Evolutionary conservation across 53 echinoderm and acorn worm genomes (phyloP), one percentile per base, ranked within the genome.

Genomic region (Crossaster papposus): DNA sequence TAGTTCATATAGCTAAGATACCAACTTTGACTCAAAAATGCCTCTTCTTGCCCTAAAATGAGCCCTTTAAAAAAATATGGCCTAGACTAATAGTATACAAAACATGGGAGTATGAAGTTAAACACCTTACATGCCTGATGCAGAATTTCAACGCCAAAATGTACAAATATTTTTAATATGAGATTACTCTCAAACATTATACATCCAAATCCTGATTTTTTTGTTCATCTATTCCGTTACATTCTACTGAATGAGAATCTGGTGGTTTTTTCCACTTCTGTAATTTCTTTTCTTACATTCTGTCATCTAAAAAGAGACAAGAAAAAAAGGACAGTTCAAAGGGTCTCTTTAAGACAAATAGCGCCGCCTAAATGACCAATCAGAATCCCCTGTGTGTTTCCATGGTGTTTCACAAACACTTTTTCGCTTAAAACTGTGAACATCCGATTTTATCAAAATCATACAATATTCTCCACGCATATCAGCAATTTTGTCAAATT

Each of bases 401-500:
- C 44, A 9, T 44, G 44, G 44, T 44, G 44, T 20, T 62, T 62
- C 18, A 62, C 17, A 79, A 44, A 31, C 31, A 26, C 29, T 71
- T 71, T 8, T 28, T 79, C 29, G 29, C 79, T 80, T 80, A 32
- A 68, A 58, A 23, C 4, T 11, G 28, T 68, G 28, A 4, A 1
- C 28, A 28, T 0, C 0, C 26, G 28, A 10, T 26, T 20, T 68
- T 28, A 68, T 28, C 24, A 4, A 10, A 68, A 2, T 68, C 20
- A 20, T 4, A 24, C 68, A 62, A 62, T 23, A 62, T 23, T 68
- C 58, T 68, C 20, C 68, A 68, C 1, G n/a, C n/a, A 68, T 80
- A 30, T 50, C 32, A 54, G 30, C 14, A 8, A 74, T 28, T 28
- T 51, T 54, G 58, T 82, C 70, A 35, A 71, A 83, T 83, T 83